phyloP scores from a whole-genome alignment of 2,797 vertebrate genomes.

The Channa striata region DNA sequence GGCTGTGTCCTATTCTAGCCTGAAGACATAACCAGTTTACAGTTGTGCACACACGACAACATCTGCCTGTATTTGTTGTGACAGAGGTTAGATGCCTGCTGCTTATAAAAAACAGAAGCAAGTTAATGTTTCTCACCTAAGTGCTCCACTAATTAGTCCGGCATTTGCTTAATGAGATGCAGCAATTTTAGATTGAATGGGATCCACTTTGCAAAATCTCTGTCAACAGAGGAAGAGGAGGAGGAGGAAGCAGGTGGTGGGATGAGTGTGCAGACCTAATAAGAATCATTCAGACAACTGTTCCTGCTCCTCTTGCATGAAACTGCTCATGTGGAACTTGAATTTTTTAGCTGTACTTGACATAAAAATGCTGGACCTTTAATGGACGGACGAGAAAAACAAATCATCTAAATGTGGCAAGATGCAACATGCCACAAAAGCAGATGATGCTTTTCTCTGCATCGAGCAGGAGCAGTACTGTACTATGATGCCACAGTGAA shows the following conservation, averaged over 20 bases:
- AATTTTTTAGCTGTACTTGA: slow-evolving; percentile 41
- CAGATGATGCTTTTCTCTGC: slow-evolving; percentile 57
- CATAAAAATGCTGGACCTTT: slow-evolving; percentile 48
- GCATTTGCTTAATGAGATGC: slow-evolving; percentile 29
- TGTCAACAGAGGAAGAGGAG: slow-evolving; percentile 39
- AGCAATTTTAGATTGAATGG: slow-evolving; percentile 32
- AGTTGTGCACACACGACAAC: slow-evolving; percentile 1
- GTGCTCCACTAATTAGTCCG: slow-evolving; percentile 37
- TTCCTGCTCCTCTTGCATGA: slow-evolving; percentile 34
- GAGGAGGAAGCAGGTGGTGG: slow-evolving; percentile 52
- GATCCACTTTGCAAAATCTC: slow-evolving; percentile 27
- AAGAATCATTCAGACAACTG: slow-evolving; percentile 45
- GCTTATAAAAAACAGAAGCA: slow-evolving; percentile 5
- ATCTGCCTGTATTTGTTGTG: background rate
- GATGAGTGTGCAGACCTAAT: slow-evolving; percentile 49
- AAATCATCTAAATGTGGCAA: slow-evolving; percentile 71
- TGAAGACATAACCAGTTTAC: background rate
- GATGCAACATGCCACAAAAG: slow-evolving; percentile 56
- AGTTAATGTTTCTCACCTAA: slow-evolving; percentile 9
- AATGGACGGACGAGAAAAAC: slow-evolving; percentile 25
- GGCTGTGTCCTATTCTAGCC: background rate
- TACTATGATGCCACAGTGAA: slow-evolving; percentile 76
- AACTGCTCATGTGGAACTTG: slow-evolving; percentile 40
- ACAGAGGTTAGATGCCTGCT: background rate
- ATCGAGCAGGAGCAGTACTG: slow-evolving; percentile 66